Conservation (phyloP, 1,140 invertebrate species). For the Caerostris darwini region DNA sequence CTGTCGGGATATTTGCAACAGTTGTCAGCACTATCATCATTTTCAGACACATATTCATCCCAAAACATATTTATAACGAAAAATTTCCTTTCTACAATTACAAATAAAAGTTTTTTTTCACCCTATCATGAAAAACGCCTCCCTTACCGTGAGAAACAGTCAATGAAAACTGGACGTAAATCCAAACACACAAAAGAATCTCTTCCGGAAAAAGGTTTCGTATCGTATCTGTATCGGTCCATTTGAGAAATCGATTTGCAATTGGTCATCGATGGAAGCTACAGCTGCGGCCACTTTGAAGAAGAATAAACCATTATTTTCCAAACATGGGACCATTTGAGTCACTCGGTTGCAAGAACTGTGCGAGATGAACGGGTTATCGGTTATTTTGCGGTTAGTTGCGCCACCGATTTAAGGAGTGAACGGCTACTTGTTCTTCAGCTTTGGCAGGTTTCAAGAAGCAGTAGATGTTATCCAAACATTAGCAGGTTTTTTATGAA, state of each 20-base stretch:
- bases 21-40: no score
- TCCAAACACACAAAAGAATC: not conserved
- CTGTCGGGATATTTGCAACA: no score
- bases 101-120: no score
- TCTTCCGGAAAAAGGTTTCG: not conserved
- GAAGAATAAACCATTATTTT: conserved; percentile 23
- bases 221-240: conserved; percentile 21
- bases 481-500: no score
- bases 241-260: conserved; percentile 31
- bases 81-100: no score
- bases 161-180: not conserved
- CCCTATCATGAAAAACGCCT: no score
- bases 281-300: not conserved
- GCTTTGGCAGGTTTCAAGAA: no score
- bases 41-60: no score
- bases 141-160: not conserved
- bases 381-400: not conserved
- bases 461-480: no score
- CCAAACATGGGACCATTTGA: not conserved
- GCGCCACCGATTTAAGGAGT: no score
- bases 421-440: no score
- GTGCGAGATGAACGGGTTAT: not conserved
- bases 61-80: no score
- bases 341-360: not conserved
- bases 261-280: conserved; percentile 28